phyloP scores from a whole-genome alignment of 2,797 vertebrate genomes.

The Heliangelus exortis region DNA sequence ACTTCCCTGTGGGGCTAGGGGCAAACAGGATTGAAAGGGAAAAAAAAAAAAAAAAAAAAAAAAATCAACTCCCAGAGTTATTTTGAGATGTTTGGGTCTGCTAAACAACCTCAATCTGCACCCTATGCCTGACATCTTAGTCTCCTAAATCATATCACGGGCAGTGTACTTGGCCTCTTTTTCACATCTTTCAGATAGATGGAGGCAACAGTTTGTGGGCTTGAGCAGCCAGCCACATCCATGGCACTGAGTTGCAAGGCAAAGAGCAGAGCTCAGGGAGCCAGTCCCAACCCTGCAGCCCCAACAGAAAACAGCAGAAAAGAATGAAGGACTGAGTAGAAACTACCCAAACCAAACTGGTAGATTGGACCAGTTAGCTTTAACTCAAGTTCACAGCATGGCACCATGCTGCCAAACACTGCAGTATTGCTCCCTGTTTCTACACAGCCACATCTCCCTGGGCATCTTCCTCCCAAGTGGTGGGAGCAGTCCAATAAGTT shows the following conservation, averaged over 20 bases:
- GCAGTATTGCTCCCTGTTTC: not conserved
- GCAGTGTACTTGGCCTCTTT: not conserved
- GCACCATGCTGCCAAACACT: not conserved
- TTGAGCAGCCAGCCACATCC: rapidly evolving
- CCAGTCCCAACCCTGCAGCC: not conserved
- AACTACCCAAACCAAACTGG: not conserved
- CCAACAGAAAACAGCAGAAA: not conserved
- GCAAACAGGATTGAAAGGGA: not conserved
- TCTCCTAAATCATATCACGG: not conserved
- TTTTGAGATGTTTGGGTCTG: not conserved
- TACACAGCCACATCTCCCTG: not conserved
- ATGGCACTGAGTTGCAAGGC: not conserved
- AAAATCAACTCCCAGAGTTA: not conserved
- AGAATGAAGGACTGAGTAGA: not conserved
- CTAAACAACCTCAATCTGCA: not conserved
- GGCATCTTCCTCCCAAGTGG: not conserved
- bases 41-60: not conserved
- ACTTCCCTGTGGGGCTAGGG: not conserved
- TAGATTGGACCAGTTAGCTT: not conserved
- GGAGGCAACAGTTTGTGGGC: not conserved
- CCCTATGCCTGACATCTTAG: not conserved
- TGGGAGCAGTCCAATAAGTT: not conserved
- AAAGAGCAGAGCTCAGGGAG: not conserved
- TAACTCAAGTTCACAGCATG: not conserved
- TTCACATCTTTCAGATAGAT: not conserved